A percentile compares a stretch with the other conserved stretches of the same genome.
Conservation (phyloP, 2,797 vertebrate genomes). For the Hypotaenidia okinawae region DNA sequence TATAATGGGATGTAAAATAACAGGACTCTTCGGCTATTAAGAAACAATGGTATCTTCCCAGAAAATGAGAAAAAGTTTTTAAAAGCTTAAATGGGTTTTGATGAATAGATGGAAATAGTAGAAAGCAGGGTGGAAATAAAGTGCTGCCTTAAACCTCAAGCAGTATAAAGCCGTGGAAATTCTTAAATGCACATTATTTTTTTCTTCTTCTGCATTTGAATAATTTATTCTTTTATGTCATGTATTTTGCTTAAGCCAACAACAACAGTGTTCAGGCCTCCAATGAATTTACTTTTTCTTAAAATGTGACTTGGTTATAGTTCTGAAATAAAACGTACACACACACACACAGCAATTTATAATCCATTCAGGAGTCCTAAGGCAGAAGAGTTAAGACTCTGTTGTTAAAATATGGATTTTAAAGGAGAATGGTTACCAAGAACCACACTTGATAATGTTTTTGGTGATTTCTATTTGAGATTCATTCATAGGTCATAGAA, state of each 20-base stretch:
- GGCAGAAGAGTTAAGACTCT: not conserved
- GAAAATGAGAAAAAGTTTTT: not conserved
- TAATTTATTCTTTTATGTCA: not conserved
- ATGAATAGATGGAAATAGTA: not conserved
- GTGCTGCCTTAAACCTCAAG: not conserved
- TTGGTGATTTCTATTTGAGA: not conserved
- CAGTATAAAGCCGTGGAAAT: not conserved
- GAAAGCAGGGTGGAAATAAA: not conserved
- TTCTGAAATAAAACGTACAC: not conserved
- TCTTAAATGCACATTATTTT: not conserved
- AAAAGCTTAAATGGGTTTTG: not conserved
- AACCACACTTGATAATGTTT: not conserved
- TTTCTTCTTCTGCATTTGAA: not conserved
- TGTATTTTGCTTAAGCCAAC: not conserved
- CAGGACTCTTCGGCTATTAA: not conserved
- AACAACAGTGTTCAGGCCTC: not conserved
- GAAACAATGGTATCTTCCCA: not conserved
- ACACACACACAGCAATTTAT: not conserved
- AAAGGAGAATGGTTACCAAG: not conserved
- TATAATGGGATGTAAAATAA: not conserved
- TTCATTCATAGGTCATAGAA: not conserved
- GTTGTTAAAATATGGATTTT: not conserved
- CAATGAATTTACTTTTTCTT: not conserved
- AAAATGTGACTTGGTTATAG: not conserved
- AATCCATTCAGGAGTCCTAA: not conserved